A percentile compares a stretch with the other conserved stretches of the same genome.
Evolutionary conservation across 1,140 invertebrate species (phyloP).

Genomic region (Stegodyphus dumicola): DNA sequence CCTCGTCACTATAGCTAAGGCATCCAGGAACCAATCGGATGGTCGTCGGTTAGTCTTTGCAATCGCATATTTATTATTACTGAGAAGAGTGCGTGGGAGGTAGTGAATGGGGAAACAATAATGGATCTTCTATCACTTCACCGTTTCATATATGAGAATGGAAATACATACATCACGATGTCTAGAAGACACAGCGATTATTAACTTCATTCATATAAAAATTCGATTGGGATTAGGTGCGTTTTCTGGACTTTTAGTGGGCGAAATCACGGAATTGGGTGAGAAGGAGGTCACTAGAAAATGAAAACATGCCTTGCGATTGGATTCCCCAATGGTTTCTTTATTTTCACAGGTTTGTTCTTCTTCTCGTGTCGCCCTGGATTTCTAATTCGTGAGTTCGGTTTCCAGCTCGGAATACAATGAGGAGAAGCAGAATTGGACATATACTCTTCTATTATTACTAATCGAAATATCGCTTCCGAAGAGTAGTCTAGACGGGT

Average conservation of each 20-base stretch:
- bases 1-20: slow-evolving; percentile 3
- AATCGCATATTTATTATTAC: slow-evolving; percentile 48
- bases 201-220: slow-evolving; percentile 20
- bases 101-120: slow-evolving; percentile 27
- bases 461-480: background rate
- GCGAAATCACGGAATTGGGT: slow-evolving; percentile 54
- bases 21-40: slow-evolving; percentile 20
- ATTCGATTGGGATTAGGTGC: slow-evolving; percentile 16
- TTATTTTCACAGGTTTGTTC: slow-evolving; percentile 4
- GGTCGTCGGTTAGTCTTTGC: background rate
- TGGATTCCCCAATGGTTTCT: slow-evolving; percentile 4
- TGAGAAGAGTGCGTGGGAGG: slow-evolving; percentile 6
- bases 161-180: slow-evolving; percentile 45
- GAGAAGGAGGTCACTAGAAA: slow-evolving; percentile 46
- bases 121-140: slow-evolving; percentile 58
- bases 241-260: slow-evolving; percentile 15
- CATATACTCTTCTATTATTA: background rate
- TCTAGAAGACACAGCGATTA: slow-evolving; percentile 17
- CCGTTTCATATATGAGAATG: slow-evolving; percentile 43
- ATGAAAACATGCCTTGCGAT: slow-evolving; percentile 48
- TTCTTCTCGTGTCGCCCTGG: slow-evolving; percentile 24
- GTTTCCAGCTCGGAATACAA: slow-evolving; percentile 17
- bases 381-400: slow-evolving; percentile 41
- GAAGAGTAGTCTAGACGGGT: background rate
- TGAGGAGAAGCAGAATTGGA: background rate